These are phyloP conservation scores for Cerastis rubricosa DNA, from an alignment of 2,888 invertebrate genomes.

Conservation along the genomic window DNA sequence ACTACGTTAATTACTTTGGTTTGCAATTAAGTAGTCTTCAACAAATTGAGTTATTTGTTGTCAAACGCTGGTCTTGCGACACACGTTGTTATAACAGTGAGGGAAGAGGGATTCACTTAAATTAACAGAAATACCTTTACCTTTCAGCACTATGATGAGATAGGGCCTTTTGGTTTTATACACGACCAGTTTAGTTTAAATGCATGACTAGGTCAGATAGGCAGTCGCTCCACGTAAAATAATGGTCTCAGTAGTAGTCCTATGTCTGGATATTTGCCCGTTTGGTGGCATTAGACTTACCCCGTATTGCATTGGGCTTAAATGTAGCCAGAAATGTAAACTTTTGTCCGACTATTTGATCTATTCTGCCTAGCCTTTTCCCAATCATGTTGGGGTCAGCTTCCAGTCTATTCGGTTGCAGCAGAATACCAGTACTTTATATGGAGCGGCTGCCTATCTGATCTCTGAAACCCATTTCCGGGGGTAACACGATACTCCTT, in stretches of 20 bases:
- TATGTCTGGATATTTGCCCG: too few species aligned
- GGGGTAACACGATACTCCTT: neutral
- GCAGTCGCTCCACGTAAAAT: too few species aligned
- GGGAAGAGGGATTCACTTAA: neutral
- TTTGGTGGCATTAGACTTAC: too few species aligned
- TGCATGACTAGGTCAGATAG: too few species aligned
- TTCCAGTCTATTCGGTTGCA: neutral
- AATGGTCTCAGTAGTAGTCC: too few species aligned
- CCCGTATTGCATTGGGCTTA: too few species aligned
- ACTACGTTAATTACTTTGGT: constrained; percentile 45
- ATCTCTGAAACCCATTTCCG: neutral
- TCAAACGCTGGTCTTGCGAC: neutral
- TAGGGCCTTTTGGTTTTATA: too few species aligned
- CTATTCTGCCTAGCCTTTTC: neutral
- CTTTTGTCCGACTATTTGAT: too few species aligned
- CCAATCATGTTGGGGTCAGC: neutral
- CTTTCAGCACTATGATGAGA: too few species aligned
- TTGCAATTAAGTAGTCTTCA: constrained; percentile 39
- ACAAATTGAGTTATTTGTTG: constrained; percentile 36
- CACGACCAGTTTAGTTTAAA: too few species aligned
- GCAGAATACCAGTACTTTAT: neutral
- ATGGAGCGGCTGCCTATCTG: neutral
- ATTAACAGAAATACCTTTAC: too few species aligned
- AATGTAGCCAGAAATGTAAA: too few species aligned
- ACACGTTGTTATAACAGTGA: neutral